A percentile compares a stretch with the other conserved stretches of the same genome.
Evolutionary conservation across 2,888 invertebrate species (phyloP).

Genomic region (Noctua janthina): DNA sequence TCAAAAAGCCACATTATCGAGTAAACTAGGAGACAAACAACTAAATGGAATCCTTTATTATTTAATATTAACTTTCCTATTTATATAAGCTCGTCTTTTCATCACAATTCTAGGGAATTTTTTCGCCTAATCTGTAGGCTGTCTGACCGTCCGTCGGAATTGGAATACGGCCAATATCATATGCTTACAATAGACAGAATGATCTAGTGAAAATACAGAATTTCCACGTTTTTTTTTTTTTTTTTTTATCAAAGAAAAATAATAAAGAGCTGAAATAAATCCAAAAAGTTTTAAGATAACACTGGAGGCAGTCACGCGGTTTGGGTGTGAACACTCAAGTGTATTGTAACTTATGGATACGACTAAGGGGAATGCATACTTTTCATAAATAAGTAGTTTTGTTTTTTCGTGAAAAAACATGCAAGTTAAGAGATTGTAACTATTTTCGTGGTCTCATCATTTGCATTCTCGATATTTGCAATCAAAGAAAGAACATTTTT

Average conservation of each 20-base stretch:
- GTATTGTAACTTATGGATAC: constrained; percentile 53
- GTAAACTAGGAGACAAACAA: constrained; percentile 6
- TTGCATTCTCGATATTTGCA: not conserved
- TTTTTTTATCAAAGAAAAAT: constrained; percentile 32
- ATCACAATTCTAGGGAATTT: not conserved
- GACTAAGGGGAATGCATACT: constrained; percentile 31
- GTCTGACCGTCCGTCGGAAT: constrained; percentile 22
- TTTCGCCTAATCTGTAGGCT: not conserved
- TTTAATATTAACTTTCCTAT: constrained; percentile 8
- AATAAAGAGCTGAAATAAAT: constrained; percentile 27
- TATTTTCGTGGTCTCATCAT: not conserved
- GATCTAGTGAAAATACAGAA: constrained; percentile 15
- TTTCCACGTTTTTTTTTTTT: constrained; percentile 7
- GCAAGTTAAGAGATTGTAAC: not conserved
- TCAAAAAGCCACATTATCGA: constrained; percentile 16
- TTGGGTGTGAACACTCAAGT: constrained; percentile 50
- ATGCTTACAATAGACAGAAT: not conserved
- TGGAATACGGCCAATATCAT: constrained; percentile 29
- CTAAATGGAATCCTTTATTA: constrained; percentile 6
- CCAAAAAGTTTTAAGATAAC: constrained; percentile 35
- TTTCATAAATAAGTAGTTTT: not conserved
- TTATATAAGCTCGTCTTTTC: not conserved
- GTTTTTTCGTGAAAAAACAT: not conserved
- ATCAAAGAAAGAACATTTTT: not conserved
- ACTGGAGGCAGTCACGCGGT: constrained; percentile 6